phyloP scores from a whole-genome alignment of 2,113 vertebrate genomes.

The Ictalurus furcatus region DNA sequence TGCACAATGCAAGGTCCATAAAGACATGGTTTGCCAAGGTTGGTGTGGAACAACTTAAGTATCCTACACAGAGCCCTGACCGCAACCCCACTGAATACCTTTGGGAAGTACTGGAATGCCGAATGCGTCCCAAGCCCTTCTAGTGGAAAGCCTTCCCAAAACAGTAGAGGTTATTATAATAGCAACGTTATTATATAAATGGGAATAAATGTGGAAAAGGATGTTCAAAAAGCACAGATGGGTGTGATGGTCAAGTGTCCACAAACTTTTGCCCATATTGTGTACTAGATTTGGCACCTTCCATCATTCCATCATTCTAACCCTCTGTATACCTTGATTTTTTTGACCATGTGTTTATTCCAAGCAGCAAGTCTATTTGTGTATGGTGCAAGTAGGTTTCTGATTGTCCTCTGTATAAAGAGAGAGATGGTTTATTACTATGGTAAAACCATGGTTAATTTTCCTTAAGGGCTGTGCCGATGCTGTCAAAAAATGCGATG shows the following conservation, averaged over 20 bases:
- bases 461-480: too few species aligned
- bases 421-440: not conserved
- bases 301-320: not conserved
- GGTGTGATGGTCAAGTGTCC: not conserved
- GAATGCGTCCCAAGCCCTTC: too few species aligned
- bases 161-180: not conserved
- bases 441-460: not conserved
- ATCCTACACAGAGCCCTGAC: not conserved
- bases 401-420: not conserved
- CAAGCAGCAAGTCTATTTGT: not conserved
- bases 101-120: not conserved
- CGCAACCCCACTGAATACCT: not conserved
- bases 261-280: not conserved
- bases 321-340: not conserved
- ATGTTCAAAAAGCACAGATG: not conserved
- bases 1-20: too few species aligned
- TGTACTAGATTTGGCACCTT: not conserved
- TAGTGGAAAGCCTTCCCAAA: not conserved
- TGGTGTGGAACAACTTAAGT: too few species aligned
- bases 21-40: too few species aligned
- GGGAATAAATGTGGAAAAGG: not conserved
- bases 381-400: not conserved
- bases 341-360: not conserved
- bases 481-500: conserved; percentile 1
- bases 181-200: not conserved